Evolutionary conservation across 2,113 vertebrate species (phyloP), one percentile per base, ranked within the genome.

Genomic region (Prunella himalayana): DNA sequence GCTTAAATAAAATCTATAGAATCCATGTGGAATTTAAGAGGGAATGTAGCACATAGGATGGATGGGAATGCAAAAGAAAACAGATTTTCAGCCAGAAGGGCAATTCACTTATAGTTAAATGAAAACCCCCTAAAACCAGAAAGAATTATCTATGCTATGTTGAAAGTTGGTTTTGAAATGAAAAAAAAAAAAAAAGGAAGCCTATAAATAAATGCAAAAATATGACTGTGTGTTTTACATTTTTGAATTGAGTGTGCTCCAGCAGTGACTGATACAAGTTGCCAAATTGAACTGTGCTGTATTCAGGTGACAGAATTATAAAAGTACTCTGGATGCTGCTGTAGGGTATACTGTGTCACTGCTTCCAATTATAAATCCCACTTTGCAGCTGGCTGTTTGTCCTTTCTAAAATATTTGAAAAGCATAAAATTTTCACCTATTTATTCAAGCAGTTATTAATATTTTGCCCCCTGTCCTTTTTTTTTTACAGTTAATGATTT

Each of bases 1-100:
- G 95, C 95, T 98, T 98, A 98, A 98, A 98, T 97, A 92, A 97
- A 97, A 98, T 97, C 95, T 96, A 95, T 97, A 97, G 95, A 98
- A 96, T 97, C 96, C 95, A 87, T 92, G 94, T 96, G 97, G 97
- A 97, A 95, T 97, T 96, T 97, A 95, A 96, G 91, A 87, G 75
- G 83, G 81, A 96, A 96, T 78, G 94, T 86, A 86, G 72, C 82
- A 73, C 51, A 27, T 90, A 86, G 76, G 84, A 96, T 86, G 44
- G 72, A 91, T 78, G 80, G 47, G 83, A 95, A 95, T 87, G 96
- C 70, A 96, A 97, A 95, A 91, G 91, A 96, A 97, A 97, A 98
- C 92, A 98, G 94, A 97, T 97, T 97, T 98, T 95, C 87, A 97
- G 95, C 97, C 96, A 98, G 97, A 97, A 98, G 96, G 97, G 90